A percentile compares a stretch with the other conserved stretches of the same genome.
These are phyloP conservation scores for Myzus persicae DNA, from an alignment of 1,140 invertebrate species.

Conservation along the genomic window DNA sequence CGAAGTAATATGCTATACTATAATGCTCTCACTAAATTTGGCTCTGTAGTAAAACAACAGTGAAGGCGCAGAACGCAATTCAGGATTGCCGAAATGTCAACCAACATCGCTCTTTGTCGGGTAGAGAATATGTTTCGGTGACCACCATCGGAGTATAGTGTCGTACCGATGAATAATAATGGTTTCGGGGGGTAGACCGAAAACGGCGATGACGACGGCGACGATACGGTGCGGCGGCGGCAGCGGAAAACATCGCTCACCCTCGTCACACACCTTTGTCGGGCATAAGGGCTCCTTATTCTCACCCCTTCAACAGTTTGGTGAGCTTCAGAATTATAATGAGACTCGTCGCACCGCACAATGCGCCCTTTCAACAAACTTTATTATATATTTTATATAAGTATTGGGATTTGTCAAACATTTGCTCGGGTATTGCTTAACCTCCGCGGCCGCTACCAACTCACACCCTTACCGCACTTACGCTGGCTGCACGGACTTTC, in stretches of 20 bases:
- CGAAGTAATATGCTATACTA: no score
- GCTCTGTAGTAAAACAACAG: no score
- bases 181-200: background rate
- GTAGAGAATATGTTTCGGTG: background rate
- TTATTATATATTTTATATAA: background rate
- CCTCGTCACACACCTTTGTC: background rate
- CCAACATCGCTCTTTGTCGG: no score
- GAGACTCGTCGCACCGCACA: constrained; percentile 2
- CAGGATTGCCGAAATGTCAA: no score
- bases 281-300: background rate
- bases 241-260: background rate
- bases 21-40: no score
- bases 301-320: background rate
- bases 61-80: no score
- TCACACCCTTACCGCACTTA: background rate
- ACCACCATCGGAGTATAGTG: background rate
- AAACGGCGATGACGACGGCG: background rate
- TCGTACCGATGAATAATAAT: background rate
- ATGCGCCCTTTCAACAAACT: background rate
- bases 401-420: background rate
- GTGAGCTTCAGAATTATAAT: constrained; percentile 16
- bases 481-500: background rate
- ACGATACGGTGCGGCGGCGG: background rate
- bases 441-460: no score
- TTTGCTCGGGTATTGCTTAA: background rate